phyloP scores from a whole-genome alignment of 2,888 invertebrate species.

The Apamea sordens region DNA sequence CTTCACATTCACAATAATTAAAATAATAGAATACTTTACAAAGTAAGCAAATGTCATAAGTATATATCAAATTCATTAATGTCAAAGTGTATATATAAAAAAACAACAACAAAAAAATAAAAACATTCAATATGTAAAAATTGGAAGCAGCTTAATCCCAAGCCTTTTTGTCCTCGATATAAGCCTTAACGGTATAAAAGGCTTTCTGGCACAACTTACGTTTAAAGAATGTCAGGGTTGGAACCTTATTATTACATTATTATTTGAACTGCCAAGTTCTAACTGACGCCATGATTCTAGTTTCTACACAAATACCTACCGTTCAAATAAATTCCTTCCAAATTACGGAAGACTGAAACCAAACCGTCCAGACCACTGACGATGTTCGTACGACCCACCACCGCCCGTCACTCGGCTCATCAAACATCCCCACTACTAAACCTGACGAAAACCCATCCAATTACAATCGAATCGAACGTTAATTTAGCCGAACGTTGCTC shows the following conservation, averaged over 20 bases:
- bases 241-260: background rate
- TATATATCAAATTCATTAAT: too few relatives aligned
- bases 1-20: too few relatives aligned
- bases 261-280: background rate
- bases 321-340: background rate
- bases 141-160: too few relatives aligned
- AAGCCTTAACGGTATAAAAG: too few relatives aligned
- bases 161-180: too few relatives aligned
- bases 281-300: background rate
- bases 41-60: too few relatives aligned
- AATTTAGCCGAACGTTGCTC: slow-evolving; percentile 46
- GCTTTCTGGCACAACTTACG: too few relatives aligned
- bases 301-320: background rate
- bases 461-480: slow-evolving; percentile 58
- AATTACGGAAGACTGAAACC: slow-evolving; percentile 8
- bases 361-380: slow-evolving; percentile 1
- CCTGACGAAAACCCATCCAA: slow-evolving; percentile 58
- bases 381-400: slow-evolving; percentile 3
- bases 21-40: too few relatives aligned
- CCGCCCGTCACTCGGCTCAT: slow-evolving; percentile 41
- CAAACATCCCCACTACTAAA: slow-evolving; percentile 40
- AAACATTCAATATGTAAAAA: too few relatives aligned
- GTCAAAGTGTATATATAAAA: too few relatives aligned
- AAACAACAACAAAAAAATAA: too few relatives aligned
- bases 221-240: too few relatives aligned